A percentile compares a stretch with the other conserved stretches of the same genome.
Conservation (phyloP, 2,888 invertebrate species). For the Polyommatus icarus region DNA sequence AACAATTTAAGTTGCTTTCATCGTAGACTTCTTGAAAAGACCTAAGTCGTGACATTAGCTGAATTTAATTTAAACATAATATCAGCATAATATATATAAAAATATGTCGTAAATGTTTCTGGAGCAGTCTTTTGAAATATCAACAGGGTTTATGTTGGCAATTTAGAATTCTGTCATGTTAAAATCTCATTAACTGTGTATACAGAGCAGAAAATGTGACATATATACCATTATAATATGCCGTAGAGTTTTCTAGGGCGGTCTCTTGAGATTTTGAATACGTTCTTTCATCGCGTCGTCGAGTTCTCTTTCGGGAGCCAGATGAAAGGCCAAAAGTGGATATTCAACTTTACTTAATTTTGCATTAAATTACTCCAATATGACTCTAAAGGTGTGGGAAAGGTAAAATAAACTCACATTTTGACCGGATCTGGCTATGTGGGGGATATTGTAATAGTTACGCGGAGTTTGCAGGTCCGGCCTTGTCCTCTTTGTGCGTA, state of each 20-base stretch:
- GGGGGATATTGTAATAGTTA: neutral
- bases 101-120: neutral
- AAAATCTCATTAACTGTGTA: constrained; percentile 15
- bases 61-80: neutral
- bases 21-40: too few species aligned
- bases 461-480: neutral
- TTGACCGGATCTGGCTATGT: neutral
- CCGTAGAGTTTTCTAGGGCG: constrained; percentile 16
- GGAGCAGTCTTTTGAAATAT: neutral
- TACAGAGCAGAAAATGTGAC: constrained; percentile 10
- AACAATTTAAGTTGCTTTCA: too few species aligned
- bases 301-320: neutral
- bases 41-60: neutral
- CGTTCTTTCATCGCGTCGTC: constrained; percentile 15
- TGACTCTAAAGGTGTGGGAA: neutral
- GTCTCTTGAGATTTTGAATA: constrained; percentile 20
- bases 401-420: neutral
- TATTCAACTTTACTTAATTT: constrained; percentile 14
- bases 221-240: constrained; percentile 20
- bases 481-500: constrained; percentile 15
- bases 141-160: neutral
- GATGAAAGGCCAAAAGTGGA: constrained; percentile 15
- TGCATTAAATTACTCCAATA: neutral
- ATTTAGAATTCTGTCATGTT: constrained; percentile 16
- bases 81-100: neutral